Evolutionary conservation across 2,113 vertebrate genomes (phyloP).

Genomic region (Mesocricetus auratus): DNA sequence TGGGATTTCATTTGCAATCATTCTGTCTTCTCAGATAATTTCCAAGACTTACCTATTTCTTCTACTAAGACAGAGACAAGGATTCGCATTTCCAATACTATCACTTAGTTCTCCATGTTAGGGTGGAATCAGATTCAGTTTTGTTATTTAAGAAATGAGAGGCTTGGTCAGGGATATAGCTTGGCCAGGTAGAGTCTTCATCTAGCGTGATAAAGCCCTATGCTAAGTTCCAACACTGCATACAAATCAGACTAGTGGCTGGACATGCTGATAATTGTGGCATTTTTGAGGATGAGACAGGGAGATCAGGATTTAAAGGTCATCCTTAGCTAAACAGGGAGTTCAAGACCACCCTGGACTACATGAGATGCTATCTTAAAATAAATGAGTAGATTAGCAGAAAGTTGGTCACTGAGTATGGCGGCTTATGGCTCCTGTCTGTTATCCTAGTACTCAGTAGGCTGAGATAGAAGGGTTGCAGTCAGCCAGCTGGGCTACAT

Average conservation of each 20-base stretch:
- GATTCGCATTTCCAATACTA: not conserved
- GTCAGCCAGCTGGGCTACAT: not conserved
- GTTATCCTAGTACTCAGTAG: not conserved
- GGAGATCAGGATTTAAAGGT: not conserved
- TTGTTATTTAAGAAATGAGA: slow-evolving; percentile 36
- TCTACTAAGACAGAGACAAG: not conserved
- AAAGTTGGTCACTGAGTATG: not conserved
- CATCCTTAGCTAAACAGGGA: not conserved
- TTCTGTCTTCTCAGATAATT: not conserved
- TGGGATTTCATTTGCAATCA: not conserved
- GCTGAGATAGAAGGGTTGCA: not conserved
- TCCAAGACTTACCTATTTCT: not conserved
- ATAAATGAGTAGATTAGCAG: not conserved
- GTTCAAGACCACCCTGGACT: not conserved
- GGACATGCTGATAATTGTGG: not conserved
- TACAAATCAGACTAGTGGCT: not conserved
- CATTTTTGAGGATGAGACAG: not conserved
- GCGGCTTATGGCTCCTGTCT: not conserved
- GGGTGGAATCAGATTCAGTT: not conserved
- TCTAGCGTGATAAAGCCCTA: not conserved
- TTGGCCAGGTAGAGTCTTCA: not conserved
- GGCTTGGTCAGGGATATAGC: not conserved
- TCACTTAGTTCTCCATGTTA: not conserved
- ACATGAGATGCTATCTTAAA: not conserved
- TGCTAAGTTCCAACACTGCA: too few species aligned